Evolutionary conservation across 2,888 invertebrate species (phyloP).

Genomic region (Crematogaster levior): DNA sequence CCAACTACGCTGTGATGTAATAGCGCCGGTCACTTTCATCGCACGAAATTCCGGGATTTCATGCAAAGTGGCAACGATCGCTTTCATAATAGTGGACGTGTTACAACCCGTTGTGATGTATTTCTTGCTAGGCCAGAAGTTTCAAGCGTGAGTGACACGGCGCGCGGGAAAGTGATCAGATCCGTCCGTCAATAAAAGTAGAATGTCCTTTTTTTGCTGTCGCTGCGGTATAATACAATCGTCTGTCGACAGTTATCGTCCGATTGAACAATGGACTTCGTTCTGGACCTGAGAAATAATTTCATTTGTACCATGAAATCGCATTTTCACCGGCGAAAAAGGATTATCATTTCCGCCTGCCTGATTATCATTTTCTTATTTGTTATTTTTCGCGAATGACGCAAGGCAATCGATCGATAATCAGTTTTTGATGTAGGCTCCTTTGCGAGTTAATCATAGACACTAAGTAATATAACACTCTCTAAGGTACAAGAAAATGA

Average conservation of each 20-base stretch:
- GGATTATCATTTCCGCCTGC: slow-evolving; percentile 32
- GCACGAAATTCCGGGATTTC: slow-evolving; percentile 27
- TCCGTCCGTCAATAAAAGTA: slow-evolving; percentile 35
- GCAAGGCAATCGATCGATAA: neutral
- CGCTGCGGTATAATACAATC: slow-evolving; percentile 56
- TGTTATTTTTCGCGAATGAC: slow-evolving; percentile 4
- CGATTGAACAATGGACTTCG: slow-evolving; percentile 60
- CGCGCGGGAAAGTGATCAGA: slow-evolving; percentile 54
- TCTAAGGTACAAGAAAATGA: too few relatives aligned
- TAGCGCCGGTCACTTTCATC: slow-evolving; percentile 18
- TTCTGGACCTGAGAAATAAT: slow-evolving; percentile 53
- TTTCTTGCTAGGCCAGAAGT: slow-evolving; percentile 38
- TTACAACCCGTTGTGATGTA: slow-evolving; percentile 43
- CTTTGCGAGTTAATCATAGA: neutral
- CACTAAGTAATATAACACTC: neutral
- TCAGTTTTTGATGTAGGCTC: neutral
- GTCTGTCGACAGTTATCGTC: slow-evolving; percentile 46
- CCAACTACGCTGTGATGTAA: neutral
- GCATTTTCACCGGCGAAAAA: slow-evolving; percentile 24
- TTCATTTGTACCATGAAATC: slow-evolving; percentile 47
- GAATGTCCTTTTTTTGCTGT: slow-evolving; percentile 55
- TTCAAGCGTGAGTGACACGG: slow-evolving; percentile 34
- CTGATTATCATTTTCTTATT: neutral
- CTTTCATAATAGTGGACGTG: slow-evolving; percentile 43
- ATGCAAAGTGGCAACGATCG: slow-evolving; percentile 33